Conservation (phyloP, 2,113 vertebrate genomes). For the human region DNA sequence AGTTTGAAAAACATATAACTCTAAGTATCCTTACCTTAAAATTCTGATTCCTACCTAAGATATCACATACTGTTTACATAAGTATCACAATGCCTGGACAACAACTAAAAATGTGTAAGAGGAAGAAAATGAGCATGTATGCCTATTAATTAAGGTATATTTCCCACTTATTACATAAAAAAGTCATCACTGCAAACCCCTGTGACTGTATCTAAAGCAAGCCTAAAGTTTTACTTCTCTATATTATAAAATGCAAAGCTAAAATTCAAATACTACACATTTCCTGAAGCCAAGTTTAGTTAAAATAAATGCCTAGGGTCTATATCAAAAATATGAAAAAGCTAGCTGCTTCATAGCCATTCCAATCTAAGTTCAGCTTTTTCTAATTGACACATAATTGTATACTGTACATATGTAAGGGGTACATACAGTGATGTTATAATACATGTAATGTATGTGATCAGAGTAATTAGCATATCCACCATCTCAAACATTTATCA, state of each 20-base stretch:
- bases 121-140: neutral
- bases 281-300: neutral
- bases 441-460: neutral
- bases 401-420: too few species aligned
- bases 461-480: neutral
- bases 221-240: neutral
- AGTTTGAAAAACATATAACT: neutral
- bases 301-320: neutral
- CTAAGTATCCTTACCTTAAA: neutral
- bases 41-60: neutral
- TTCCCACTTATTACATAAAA: neutral
- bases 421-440: neutral
- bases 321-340: neutral
- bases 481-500: neutral
- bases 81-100: neutral
- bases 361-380: neutral
- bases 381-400: neutral
- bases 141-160: too few species aligned
- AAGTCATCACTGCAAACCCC: neutral
- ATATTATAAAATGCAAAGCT: neutral
- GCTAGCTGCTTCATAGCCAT: fast-evolving
- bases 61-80: too few species aligned
- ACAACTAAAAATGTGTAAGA: neutral
- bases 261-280: neutral
- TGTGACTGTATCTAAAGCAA: neutral